Evolutionary conservation across 2,888 invertebrate genomes (phyloP), one percentile per base, ranked within the genome.

Genomic region (Temnothorax unifasciatus): DNA sequence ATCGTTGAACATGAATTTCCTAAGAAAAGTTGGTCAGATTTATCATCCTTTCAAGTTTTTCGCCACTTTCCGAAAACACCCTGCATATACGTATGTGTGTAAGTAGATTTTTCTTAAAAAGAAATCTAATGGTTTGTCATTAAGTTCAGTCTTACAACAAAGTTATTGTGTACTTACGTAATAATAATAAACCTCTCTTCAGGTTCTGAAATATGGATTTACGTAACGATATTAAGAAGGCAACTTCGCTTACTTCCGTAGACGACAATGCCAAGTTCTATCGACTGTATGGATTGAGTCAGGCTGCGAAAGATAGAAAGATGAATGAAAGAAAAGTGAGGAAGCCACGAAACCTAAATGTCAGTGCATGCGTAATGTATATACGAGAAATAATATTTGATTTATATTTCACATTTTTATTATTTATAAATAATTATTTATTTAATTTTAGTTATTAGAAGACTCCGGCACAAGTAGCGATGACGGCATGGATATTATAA

Each of bases 391-490:
- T 25, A 25, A 66, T 47, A 21, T 64, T n/a, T 47, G 41, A 21
- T 54, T 41, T 34, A 34, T 6, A 38, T 52, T 38, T 64, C 21
- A 38, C 13, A 25, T 13, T 59, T 13, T n/a, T 41, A 69, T 25
- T 66, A 68, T 71, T 38, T 79, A 34, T 29, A 34, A 57, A 74
- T 38, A 25, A 34, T 73, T 29, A 29, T 29, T 69, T 21, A 9
- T 57, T 84, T 74, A 66, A 73, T 38, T 57, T 41, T 13, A 84
- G 83, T 61, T 84, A 68, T 0, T 82, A 4, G 66, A 82, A 68
- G 29, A 59, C 11, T 38, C 13, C 15, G 41, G 52, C 15, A 15
- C 11, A 3, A 29, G 25, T 38, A 9, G 1, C 2, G 18, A 13
- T 50, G 15, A 5, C 8, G 13, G 8, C 0, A 25, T 47, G 15